Base-by-base conservation (phyloP, 1,140 invertebrate genomes). In the Drosophila seguyi region DNA sequence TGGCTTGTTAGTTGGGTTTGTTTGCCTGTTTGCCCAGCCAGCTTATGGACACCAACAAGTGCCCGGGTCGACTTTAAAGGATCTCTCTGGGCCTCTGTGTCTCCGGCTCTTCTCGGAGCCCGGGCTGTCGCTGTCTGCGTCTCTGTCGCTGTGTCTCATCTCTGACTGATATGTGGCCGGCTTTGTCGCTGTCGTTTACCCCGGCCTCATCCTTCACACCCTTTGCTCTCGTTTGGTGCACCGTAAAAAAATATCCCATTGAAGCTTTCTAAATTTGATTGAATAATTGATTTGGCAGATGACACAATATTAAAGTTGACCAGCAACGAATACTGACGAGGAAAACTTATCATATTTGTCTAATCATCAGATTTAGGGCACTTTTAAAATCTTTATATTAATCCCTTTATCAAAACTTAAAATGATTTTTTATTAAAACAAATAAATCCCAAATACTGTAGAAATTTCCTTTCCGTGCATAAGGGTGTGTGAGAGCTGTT, bases 41-140 rank as follows among this genome's bases (percentile, higher is more conserved):
- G 84, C 84, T 87, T 87, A 87, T 88, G 84, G 84, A 87, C 84
- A 87, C 84, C 84, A 87, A 87, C 84, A 87, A 87, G 84, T 87
- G 84, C 75, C 75, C 75, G 57, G 62, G 59, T 48, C 60, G 73
- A 76, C 74, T 76, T 76, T 76, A 75, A 67, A 76, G 73, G 55
- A 76, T 57, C 53, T 75, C 57, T 48, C 50, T 31, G 38, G 27
- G 36, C 36, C 22, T 10, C 25, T 27, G 61, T 42, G 66, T 84
- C 78, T 72, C 79, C 63, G 39, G 52, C 67, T 59, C 60, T 41
- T 42, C 36, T 56, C 25, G 42, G 11, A 34, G 31, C 6, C 31
- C 11, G 34, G 4, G 45, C 50, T 31, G 36, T 13, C 44, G 25
- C 36, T 36, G 22, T 63, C 63, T 62, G 41, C 20, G 31, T 29